These are phyloP conservation scores for Thomomys bottae DNA, from an alignment of 2,113 vertebrate genomes.

Conservation along the genomic window DNA sequence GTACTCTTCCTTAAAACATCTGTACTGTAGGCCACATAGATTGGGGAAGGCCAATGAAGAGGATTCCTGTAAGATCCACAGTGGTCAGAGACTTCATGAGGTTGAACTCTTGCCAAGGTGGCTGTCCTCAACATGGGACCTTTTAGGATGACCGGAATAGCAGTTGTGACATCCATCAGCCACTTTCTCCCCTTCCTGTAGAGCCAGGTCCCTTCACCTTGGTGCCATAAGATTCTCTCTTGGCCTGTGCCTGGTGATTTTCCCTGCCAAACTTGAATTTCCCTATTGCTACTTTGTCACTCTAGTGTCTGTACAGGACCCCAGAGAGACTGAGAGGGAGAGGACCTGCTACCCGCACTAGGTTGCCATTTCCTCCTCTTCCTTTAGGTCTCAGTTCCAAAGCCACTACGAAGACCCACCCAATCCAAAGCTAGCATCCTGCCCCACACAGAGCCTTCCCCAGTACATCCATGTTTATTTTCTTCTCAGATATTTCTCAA, in stretches of 20 bases:
- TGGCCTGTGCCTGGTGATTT: neutral
- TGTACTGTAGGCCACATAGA: neutral
- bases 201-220: neutral
- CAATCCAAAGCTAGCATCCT: neutral
- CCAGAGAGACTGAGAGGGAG: neutral
- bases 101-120: neutral
- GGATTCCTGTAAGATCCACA: neutral
- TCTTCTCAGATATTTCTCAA: neutral
- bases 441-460: neutral
- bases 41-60: neutral
- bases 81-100: neutral
- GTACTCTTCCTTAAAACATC: neutral
- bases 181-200: neutral
- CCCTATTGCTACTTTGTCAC: neutral
- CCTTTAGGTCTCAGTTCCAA: neutral
- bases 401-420: neutral
- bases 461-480: neutral
- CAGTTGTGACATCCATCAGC: neutral
- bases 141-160: neutral
- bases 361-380: neutral
- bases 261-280: neutral
- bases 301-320: neutral
- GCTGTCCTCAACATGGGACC: neutral
- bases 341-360: neutral
- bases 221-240: neutral